phyloP scores from a whole-genome alignment of 1,140 invertebrate species.

The Megathymus violae region DNA sequence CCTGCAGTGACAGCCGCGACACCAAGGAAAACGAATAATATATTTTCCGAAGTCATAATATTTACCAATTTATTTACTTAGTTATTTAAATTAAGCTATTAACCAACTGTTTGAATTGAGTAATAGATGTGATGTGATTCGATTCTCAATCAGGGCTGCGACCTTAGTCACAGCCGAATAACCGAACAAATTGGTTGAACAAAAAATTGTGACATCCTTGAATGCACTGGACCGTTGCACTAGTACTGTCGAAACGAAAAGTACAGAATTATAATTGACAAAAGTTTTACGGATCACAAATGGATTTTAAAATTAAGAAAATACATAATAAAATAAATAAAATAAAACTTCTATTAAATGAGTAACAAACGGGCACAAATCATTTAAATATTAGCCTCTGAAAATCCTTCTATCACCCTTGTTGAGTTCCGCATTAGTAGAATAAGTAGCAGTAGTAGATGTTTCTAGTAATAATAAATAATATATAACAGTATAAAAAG shows the following conservation, averaged over 20 bases:
- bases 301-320: too few relatives aligned
- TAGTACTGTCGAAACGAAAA: slow-evolving; percentile 13
- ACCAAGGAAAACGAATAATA: slow-evolving; percentile 40
- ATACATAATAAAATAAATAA: neutral
- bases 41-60: too few relatives aligned
- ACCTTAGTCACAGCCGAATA: slow-evolving; percentile 50
- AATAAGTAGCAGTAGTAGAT: too few relatives aligned
- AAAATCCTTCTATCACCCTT: too few relatives aligned
- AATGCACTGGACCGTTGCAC: slow-evolving; percentile 41
- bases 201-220: slow-evolving; percentile 66
- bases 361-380: too few relatives aligned
- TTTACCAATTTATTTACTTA: slow-evolving; percentile 22
- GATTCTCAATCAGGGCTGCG: slow-evolving; percentile 38
- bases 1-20: slow-evolving; percentile 32
- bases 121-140: slow-evolving; percentile 35
- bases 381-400: too few relatives aligned
- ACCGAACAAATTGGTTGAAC: slow-evolving; percentile 38
- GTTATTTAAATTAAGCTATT: neutral
- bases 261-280: neutral
- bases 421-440: too few relatives aligned
- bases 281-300: too few relatives aligned
- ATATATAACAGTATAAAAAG: too few relatives aligned
- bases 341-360: too few relatives aligned
- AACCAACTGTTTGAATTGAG: slow-evolving; percentile 32
- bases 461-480: too few relatives aligned